These are phyloP conservation scores for Cirrhinus molitorella DNA, from an alignment of 2,797 vertebrate genomes.

Conservation along the genomic window DNA sequence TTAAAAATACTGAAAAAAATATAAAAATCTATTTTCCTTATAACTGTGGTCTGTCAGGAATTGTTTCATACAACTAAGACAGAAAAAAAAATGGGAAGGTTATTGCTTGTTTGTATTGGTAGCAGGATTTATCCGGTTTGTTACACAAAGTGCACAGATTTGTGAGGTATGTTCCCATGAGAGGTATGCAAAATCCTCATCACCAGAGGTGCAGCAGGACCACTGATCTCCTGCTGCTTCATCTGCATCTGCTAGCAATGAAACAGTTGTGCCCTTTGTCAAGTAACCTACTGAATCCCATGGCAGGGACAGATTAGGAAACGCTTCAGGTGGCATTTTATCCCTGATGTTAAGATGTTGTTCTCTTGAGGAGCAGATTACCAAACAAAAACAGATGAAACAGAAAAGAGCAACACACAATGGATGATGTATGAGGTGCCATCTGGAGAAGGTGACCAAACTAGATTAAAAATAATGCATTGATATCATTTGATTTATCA, in stretches of 20 bases:
- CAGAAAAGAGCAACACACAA: not conserved
- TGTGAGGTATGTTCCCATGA: not conserved
- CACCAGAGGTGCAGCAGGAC: not conserved
- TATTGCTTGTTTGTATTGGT: not conserved
- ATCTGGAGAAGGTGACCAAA: not conserved
- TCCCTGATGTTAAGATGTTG: not conserved
- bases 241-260: not conserved
- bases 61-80: not conserved
- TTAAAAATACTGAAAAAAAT: not conserved
- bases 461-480: not conserved
- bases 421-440: not conserved
- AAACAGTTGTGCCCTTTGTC: not conserved
- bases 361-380: not conserved
- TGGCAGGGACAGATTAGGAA: not conserved
- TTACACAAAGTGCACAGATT: not conserved
- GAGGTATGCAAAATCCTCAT: not conserved
- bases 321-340: not conserved
- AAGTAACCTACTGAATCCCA: not conserved
- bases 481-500: not conserved
- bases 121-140: not conserved
- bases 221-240: not conserved
- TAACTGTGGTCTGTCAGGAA: not conserved
- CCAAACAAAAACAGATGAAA: not conserved
- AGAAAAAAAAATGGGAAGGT: not conserved
- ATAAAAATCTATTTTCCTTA: too few relatives aligned